Base-by-base conservation (phyloP, 2,888 invertebrate genomes). In the Agrotis segetum region DNA sequence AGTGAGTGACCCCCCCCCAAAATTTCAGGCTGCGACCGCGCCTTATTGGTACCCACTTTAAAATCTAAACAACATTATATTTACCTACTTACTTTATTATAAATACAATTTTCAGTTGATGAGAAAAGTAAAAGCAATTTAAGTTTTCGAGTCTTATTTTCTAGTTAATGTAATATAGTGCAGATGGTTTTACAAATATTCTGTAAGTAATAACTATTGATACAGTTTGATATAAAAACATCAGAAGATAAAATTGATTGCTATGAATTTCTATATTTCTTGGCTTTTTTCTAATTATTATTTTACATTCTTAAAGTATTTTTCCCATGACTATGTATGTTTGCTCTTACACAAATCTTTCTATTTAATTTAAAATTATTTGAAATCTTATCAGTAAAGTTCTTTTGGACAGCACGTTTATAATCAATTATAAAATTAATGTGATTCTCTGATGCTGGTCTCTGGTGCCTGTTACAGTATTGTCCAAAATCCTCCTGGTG, bases 381-480 rank as follows among this genome's bases (percentile, higher is more conserved):
- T 34, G 17, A 19, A 19, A 65, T 34, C 13, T 29, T 44, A n/a
- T 52, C 52, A 59, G 44, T 49, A n/a, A 34, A 62, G 46, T 47
- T n/a, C 34, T 24, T 53, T 29, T 50, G 19, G 40, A 29, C 21
- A 19, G 13, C 47, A 49, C 50, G 44, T 66, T 71, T 53, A 58
- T 34, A 53, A 34, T 40, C 53, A 77, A 78, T 77, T 67, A 63
- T 67, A 40, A 62, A 72, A 63, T 77, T 78, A 66, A 63, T 63
- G n/a, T 47, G 24, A 21, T 52, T 16, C 34, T 19, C 14, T 63
- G 29, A 46, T 77, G 77, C 64, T n/a, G n/a, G 55, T 55, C 40
- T n/a, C n/a, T n/a, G 16, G 49, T 46, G 55, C 19, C 52, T 16
- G 49, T 40, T 21, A 67, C 52, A 47, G 11, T 19, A 24, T 24